Evolutionary conservation across 2,888 invertebrate genomes (phyloP), one percentile per base, ranked within the genome.

Genomic region (Cinara cedri): DNA sequence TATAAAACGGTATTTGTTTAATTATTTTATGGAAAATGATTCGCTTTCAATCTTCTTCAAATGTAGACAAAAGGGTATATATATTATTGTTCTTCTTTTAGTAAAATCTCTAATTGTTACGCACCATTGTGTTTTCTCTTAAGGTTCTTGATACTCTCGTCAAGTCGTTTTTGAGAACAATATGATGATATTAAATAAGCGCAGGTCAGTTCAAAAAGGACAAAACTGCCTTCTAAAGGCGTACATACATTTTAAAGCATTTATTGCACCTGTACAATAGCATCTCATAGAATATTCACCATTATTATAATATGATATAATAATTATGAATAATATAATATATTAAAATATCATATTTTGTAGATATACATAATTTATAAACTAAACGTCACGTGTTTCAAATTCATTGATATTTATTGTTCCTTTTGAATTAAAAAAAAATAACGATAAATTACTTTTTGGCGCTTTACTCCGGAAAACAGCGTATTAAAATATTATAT

Each of bases 91-190:
- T n/a, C 49, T 26, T n/a, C 26, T 10, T 68, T 34, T 34, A 34
- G 26, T 19, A 54, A 70, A 54, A 70, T 70, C 19, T 70, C 14
- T 19, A 54, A 70, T 54, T 70, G 14, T 14, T 54, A 70, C 14
- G 54, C 14, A 54, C 19, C 19, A 54, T 70, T 70, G 34, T 21
- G 34, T 54, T 11, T 19, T 54, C 3, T 9, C 42, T 70, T 54
- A 14, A 49, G 16, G n/a, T 26, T 68, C 49, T 54, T 19, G 34
- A 19, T 54, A 54, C 14, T 24, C 49, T 49, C n/a, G 6, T 49
- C 66, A 34, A 68, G 68, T 68, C n/a, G n/a, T 68, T 68, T 51
- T 34, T 19, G 9, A 19, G 46, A 34, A 54, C 70, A 54, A 54
- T n/a, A n/a, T 54, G 19, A 13, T 9, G 8, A 34, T 34, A 34